Percentiles rank a stretch among this genome's conserved stretches.
Conservation (phyloP, 2,888 invertebrate species). For the Pollenia amentaria region DNA sequence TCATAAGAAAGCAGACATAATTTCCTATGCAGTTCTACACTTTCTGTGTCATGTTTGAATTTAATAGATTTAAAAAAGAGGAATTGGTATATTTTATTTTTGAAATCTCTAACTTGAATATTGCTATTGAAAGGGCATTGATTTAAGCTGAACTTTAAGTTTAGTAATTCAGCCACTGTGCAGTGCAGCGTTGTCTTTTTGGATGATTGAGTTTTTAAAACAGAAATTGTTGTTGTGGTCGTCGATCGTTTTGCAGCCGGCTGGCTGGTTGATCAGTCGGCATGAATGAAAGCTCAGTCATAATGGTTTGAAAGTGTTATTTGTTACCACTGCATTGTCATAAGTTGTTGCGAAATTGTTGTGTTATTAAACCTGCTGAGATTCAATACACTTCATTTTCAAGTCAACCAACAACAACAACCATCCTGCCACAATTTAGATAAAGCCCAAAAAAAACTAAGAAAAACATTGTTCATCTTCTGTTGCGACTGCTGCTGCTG, state of each 20-base stretch:
- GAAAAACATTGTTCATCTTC: slow-evolving; percentile 58
- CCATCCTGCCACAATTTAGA: slow-evolving; percentile 37
- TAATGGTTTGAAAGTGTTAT: slow-evolving; percentile 73
- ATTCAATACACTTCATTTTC: slow-evolving; percentile 71
- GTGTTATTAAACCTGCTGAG: slow-evolving; percentile 83
- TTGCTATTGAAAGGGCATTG: no score
- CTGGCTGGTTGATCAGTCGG: slow-evolving; percentile 61
- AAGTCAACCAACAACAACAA: slow-evolving; percentile 21
- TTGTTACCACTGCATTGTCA: slow-evolving; percentile 78
- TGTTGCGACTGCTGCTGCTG: slow-evolving; percentile 49
- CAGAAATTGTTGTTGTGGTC: slow-evolving; percentile 31
- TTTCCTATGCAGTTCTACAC: no score
- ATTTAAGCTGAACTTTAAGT: no score
- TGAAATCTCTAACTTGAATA: no score
- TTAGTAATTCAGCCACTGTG: no score
- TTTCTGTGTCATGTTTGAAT: no score
- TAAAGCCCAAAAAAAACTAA: slow-evolving; percentile 11
- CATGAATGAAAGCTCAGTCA: slow-evolving; percentile 73
- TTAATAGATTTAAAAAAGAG: no score
- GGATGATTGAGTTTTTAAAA: slow-evolving; percentile 70
- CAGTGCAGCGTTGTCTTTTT: slow-evolving; percentile 17
- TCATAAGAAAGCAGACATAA: no score
- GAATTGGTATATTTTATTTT: no score
- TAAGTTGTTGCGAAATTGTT: slow-evolving; percentile 84
- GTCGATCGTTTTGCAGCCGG: slow-evolving; percentile 8